Evolutionary conservation across 2,113 vertebrate species (phyloP).

Genomic region (Elanoides forficatus): DNA sequence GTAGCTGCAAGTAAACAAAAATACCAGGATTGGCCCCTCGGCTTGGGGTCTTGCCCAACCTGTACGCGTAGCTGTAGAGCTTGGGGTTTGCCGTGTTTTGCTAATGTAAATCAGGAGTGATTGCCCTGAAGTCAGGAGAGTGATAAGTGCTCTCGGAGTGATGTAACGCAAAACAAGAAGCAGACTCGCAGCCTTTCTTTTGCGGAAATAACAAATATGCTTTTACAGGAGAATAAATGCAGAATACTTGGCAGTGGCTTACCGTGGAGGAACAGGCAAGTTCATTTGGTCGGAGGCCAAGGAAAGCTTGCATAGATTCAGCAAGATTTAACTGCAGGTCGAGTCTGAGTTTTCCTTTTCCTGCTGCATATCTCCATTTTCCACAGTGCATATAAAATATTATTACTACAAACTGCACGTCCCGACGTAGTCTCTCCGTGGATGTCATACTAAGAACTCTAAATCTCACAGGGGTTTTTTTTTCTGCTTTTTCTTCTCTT

Average conservation of each 20-base stretch:
- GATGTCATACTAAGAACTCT: accelerated
- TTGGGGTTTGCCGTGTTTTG: neutral
- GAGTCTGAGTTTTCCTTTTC: neutral
- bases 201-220: neutral
- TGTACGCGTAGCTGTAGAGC: accelerated
- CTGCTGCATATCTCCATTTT: neutral
- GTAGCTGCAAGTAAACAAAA: neutral
- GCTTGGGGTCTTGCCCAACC: neutral
- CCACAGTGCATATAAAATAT: neutral
- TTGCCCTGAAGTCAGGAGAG: neutral
- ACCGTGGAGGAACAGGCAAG: neutral
- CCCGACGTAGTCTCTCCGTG: neutral
- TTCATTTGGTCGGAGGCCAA: neutral
- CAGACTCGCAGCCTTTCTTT: neutral
- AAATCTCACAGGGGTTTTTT: neutral
- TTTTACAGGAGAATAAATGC: neutral
- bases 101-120: neutral
- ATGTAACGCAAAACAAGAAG: neutral
- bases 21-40: neutral
- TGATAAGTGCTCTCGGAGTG: neutral
- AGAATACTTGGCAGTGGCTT: neutral
- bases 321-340: neutral
- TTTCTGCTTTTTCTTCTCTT: neutral
- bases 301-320: neutral
- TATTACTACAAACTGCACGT: neutral